Evolutionary conservation across 2,797 vertebrate genomes (phyloP).

Genomic region (Delichon dasypus): DNA sequence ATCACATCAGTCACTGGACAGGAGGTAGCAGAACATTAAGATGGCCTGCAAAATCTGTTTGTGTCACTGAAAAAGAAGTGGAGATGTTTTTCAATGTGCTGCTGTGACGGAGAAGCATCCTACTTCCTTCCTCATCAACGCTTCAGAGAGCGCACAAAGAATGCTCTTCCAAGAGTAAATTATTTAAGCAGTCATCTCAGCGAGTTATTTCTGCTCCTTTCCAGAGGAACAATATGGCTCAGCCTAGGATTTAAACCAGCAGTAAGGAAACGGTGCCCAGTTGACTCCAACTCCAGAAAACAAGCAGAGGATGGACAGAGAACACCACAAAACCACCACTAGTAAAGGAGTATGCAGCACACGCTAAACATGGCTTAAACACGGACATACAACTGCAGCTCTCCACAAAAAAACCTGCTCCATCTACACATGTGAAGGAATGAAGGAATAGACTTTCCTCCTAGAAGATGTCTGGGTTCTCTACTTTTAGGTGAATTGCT

Average conservation of each 20-base stretch:
- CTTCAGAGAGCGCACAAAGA: not conserved
- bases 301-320: not conserved
- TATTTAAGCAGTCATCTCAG: conserved; percentile 51
- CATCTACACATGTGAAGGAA: not conserved
- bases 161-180: conserved; percentile 31
- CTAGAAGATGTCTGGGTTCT: not conserved
- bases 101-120: not conserved
- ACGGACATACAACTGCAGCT: accelerated
- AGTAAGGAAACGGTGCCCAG: not conserved
- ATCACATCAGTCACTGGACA: not conserved
- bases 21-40: not conserved
- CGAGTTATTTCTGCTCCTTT: conserved; percentile 31
- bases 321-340: not conserved
- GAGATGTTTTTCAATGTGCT: not conserved
- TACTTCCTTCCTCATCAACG: conserved; percentile 11
- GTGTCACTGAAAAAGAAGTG: not conserved
- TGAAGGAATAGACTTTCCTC: not conserved
- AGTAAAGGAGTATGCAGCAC: accelerated
- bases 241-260: conserved; percentile 27
- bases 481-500: not conserved
- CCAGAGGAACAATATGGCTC: not conserved
- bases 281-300: not conserved
- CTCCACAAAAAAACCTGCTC: not conserved
- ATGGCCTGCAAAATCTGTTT: not conserved
- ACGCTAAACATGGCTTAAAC: accelerated